These are phyloP conservation scores for Bufotes viridis DNA, from an alignment of 2,797 vertebrate genomes.

Conservation along the genomic window DNA sequence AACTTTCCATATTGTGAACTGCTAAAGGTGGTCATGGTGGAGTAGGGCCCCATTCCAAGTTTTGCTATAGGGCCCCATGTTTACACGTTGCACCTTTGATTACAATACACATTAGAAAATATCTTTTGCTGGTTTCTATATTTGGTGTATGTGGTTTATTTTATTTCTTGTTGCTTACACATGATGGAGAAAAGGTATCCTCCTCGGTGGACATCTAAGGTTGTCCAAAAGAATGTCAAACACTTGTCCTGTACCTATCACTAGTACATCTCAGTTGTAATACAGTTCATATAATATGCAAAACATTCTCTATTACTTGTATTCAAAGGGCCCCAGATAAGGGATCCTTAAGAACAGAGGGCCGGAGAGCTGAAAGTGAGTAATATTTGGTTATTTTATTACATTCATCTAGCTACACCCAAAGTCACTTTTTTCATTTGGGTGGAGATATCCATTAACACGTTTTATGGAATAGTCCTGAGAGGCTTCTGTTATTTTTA, in stretches of 20 bases:
- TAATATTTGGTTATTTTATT: constrained; percentile 2
- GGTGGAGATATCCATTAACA: constrained; percentile 6
- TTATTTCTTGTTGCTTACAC: neutral
- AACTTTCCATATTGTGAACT: too few relatives aligned
- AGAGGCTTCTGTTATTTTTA: constrained; percentile 17
- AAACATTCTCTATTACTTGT: neutral
- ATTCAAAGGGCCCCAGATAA: neutral
- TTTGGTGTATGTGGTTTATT: neutral
- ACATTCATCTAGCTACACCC: constrained; percentile 6
- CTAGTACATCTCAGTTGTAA: too few relatives aligned
- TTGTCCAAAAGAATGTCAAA: too few relatives aligned
- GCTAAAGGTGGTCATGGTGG: too few relatives aligned
- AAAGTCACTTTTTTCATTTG: neutral
- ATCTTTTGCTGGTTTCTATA: neutral
- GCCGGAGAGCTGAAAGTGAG: neutral
- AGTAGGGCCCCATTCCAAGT: too few relatives aligned
- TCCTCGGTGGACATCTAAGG: too few relatives aligned
- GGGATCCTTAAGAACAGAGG: neutral
- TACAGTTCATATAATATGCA: too few relatives aligned
- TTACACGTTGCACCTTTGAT: too few relatives aligned
- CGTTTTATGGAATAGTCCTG: neutral
- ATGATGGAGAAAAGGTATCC: neutral
- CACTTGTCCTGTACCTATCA: too few relatives aligned
- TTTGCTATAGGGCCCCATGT: too few relatives aligned
- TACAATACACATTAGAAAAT: neutral